phyloP scores from a whole-genome alignment of 64 coral and sea anemone species.

The Actinia tenebrosa region DNA sequence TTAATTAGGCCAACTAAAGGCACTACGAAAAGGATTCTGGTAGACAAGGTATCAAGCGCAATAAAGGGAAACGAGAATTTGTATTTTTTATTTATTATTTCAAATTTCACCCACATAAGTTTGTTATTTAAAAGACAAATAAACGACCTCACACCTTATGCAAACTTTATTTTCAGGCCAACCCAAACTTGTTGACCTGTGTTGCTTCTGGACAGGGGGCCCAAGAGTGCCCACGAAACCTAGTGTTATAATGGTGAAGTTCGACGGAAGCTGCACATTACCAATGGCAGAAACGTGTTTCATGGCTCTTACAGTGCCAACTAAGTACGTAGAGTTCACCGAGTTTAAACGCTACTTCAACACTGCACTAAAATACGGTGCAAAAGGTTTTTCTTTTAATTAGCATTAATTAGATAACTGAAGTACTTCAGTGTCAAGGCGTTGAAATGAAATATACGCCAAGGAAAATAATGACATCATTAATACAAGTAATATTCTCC shows the following conservation, averaged over 20 bases:
- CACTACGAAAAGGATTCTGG: no score
- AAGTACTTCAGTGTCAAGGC: no score
- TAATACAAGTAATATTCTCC: no score
- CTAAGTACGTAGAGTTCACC: neutral
- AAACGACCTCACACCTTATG: no score
- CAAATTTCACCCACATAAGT: no score
- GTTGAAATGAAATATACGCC: no score
- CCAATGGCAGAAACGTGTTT: neutral
- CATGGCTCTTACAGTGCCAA: neutral
- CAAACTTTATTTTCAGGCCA: neutral
- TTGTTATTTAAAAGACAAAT: no score
- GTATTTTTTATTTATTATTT: no score
- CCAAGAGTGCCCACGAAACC: neutral
- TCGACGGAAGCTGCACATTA: neutral
- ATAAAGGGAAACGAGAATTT: no score
- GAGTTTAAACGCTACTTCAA: neutral
- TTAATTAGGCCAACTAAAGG: no score
- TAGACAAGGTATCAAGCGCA: no score
- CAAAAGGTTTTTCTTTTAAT: neutral
- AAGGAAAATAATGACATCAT: no score
- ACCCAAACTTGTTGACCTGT: neutral
- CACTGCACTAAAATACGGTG: neutral
- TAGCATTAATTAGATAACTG: neutral
- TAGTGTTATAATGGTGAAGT: neutral
- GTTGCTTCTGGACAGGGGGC: conserved; percentile 8